phyloP scores from a whole-genome alignment of 2,113 vertebrate species.

The Oryzias curvinotus region DNA sequence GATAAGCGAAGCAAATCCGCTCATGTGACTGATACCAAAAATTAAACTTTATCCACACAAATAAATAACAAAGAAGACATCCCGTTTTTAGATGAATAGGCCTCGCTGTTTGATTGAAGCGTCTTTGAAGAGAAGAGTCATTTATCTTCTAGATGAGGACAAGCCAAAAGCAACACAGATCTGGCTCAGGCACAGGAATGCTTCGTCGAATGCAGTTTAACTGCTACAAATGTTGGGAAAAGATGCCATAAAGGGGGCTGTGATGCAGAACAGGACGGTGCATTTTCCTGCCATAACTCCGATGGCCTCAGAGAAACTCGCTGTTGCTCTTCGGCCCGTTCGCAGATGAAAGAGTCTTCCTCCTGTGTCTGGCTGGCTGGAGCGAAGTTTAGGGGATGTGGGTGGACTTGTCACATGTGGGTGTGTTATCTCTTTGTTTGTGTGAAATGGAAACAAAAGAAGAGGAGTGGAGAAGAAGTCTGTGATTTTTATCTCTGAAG shows the following conservation, averaged over 20 bases:
- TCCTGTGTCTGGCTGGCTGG: constrained; percentile 56
- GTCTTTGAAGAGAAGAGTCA: constrained; percentile 22
- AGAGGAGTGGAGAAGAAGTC: constrained; percentile 75
- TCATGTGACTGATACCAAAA: constrained; percentile 42
- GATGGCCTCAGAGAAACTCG: constrained; percentile 50
- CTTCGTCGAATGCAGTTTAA: constrained; percentile 24
- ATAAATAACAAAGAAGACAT: constrained; percentile 9
- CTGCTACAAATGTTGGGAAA: constrained; percentile 24
- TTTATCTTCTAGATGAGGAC: constrained; percentile 23
- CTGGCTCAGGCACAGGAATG: constrained; percentile 2
- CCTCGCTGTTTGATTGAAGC: constrained; percentile 14
- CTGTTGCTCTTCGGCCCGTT: constrained; percentile 60
- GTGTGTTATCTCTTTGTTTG: constrained; percentile 76
- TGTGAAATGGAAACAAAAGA: constrained; percentile 77
- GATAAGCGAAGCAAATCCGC: constrained; percentile 19
- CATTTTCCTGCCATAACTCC: constrained; percentile 13
- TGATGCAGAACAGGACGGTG: constrained; percentile 32
- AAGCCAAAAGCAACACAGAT: constrained; percentile 10
- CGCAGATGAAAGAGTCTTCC: constrained; percentile 62
- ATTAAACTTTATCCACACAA: constrained; percentile 16
- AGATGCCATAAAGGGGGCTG: constrained; percentile 25
- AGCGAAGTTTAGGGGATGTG: constrained; percentile 76
- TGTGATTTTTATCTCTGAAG: constrained; percentile 77
- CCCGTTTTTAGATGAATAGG: neutral
- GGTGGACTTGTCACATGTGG: constrained; percentile 77